Percentiles rank a stretch among this genome's conserved stretches.
Conservation (phyloP, 2,113 vertebrate species). For the Holacanthus passer region DNA sequence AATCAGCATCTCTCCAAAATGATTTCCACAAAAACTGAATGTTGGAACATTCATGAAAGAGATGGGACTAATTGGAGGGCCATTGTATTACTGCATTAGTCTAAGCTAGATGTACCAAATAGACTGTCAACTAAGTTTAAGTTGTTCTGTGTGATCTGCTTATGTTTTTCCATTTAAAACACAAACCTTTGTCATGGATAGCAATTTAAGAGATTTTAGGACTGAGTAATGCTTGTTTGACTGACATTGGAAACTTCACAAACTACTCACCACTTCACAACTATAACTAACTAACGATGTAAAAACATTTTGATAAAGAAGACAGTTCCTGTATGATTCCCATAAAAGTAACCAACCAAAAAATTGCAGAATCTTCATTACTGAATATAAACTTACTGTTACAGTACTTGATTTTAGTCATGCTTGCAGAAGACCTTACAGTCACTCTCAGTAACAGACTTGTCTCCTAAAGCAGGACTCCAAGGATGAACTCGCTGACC, state of each 20-base stretch:
- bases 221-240: too few species aligned
- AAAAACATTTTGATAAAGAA: not conserved
- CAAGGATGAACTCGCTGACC: slow-evolving; percentile 82
- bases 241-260: too few species aligned
- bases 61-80: not conserved
- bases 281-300: too few species aligned
- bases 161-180: too few species aligned
- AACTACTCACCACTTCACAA: too few species aligned
- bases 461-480: slow-evolving; percentile 79
- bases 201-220: too few species aligned
- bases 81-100: not conserved
- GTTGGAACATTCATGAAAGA: not conserved
- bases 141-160: not conserved
- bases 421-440: not conserved
- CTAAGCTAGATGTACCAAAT: not conserved
- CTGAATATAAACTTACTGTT: not conserved
- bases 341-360: not conserved
- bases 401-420: not conserved
- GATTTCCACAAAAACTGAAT: not conserved
- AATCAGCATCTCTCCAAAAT: not conserved
- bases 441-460: not conserved
- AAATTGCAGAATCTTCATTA: too few species aligned
- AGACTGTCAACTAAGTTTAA: not conserved
- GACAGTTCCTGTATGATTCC: not conserved
- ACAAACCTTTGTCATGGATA: too few species aligned